These are phyloP conservation scores for Callipepla californica DNA, from an alignment of 2,113 vertebrate species.

Conservation along the genomic window DNA sequence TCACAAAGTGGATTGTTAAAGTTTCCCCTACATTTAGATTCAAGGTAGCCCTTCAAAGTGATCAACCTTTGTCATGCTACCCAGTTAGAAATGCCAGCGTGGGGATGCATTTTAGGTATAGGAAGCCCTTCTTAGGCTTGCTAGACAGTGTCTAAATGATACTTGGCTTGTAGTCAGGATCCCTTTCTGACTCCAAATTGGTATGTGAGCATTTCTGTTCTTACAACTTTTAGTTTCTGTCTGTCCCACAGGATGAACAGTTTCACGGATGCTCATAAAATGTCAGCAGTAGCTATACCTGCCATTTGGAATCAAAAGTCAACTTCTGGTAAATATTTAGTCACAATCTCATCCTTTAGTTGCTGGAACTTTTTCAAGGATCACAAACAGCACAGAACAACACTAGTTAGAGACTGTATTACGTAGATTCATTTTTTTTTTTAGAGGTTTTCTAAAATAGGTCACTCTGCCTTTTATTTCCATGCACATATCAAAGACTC, in stretches of 20 bases:
- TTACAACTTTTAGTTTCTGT: constrained; percentile 4
- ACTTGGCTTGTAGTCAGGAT: constrained; percentile 6
- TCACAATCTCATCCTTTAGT: background rate
- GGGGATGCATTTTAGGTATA: background rate
- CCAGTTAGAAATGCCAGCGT: background rate
- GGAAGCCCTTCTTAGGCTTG: background rate
- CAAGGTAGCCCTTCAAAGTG: background rate
- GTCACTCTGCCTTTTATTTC: background rate
- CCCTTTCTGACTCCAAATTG: background rate
- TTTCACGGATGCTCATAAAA: background rate
- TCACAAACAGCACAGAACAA: background rate
- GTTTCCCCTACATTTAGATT: background rate
- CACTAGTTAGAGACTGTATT: background rate
- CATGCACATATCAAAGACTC: background rate
- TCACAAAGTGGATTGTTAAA: background rate
- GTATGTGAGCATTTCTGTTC: background rate
- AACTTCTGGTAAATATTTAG: constrained; percentile 8
- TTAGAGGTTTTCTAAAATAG: background rate
- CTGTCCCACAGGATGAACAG: background rate
- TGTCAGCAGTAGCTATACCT: background rate
- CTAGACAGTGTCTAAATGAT: background rate
- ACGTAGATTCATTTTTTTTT: background rate
- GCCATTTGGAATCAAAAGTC: background rate
- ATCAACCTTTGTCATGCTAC: background rate
- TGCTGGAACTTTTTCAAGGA: background rate